Evolutionary conservation across 2,797 vertebrate species (phyloP), one percentile per base, ranked within the genome.

Genomic region (Falco concolor): DNA sequence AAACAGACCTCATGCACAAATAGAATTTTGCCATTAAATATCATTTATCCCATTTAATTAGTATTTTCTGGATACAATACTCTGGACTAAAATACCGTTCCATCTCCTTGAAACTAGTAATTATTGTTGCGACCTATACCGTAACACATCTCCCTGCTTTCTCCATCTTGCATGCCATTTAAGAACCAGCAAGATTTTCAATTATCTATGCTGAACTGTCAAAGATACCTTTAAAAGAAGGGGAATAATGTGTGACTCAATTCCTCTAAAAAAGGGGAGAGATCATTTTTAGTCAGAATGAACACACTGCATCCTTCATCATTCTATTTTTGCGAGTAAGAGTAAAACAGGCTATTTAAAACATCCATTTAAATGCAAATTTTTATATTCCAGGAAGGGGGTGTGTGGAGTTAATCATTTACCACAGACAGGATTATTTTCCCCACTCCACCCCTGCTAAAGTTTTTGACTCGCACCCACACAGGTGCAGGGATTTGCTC

Each of bases 341-440:
- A 97, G 96, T 97, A 97, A 98, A 98, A 98, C 93, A 96, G 97
- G 94, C 98, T 98, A 97, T 97, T 98, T 98, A 98, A 98, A 98
- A 98, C 97, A 98, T 91, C 98, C 96, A 98, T 98, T 98, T 98
- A 98, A 98, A 98, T 98, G 98, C 98, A 98, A 98, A 98, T 98
- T 97, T 96, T 95, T 95, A 96, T 98, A 97, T 98, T 98, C 97
- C 95, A 93, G 94, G 95, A 97, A 30, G 8, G 28, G 92, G 88
- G 88, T 94, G 49, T 40, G 40, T 40, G 92, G 78, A 92, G 97
- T 98, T 98, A 92, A 98, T 98, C 61, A 96, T 97, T 97, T 98
- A 96, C 94, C 86, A 98, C 91, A 95, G 98, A 94, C 94, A 97
- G 97, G 97, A 96, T 97, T 96, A 88, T 85, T 80, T 56, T 76